phyloP scores from a whole-genome alignment of 37 sponge, comb jelly and placozoan genomes.

The Beroe forskalii region DNA sequence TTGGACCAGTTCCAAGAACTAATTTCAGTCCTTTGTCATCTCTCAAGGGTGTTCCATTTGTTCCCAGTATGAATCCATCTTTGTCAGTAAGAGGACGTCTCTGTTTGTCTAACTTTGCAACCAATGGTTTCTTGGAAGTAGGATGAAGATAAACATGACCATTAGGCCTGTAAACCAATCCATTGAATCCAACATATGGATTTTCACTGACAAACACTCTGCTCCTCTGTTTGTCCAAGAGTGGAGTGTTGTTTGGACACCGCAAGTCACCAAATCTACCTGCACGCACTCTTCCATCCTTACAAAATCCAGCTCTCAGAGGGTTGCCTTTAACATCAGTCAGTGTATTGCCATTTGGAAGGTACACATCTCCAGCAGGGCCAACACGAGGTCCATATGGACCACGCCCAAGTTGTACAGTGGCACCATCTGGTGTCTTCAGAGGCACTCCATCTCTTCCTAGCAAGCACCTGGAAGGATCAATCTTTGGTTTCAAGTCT shows the following conservation, averaged over 20 bases:
- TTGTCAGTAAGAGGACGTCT: neutral
- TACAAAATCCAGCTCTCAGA: neutral
- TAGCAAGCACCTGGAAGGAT: neutral
- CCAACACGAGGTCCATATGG: constrained; percentile 2
- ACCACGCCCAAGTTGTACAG: neutral
- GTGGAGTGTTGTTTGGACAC: neutral
- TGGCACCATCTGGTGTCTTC: neutral
- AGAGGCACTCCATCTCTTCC: neutral
- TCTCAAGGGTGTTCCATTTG: neutral
- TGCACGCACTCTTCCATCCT: neutral
- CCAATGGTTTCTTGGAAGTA: neutral
- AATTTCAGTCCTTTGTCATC: neutral
- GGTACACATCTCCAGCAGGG: neutral
- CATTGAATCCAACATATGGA: neutral
- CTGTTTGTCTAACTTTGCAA: neutral
- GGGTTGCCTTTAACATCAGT: neutral
- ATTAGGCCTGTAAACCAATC: neutral
- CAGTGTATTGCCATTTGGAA: neutral
- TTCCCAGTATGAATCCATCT: neutral
- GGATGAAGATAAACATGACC: neutral
- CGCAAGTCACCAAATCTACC: neutral
- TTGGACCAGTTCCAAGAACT: neutral
- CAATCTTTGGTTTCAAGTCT: neutral
- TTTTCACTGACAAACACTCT: neutral
- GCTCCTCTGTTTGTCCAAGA: neutral